Evolutionary conservation across 2,113 vertebrate genomes (phyloP).

Genomic region (Urocolius indicus): DNA sequence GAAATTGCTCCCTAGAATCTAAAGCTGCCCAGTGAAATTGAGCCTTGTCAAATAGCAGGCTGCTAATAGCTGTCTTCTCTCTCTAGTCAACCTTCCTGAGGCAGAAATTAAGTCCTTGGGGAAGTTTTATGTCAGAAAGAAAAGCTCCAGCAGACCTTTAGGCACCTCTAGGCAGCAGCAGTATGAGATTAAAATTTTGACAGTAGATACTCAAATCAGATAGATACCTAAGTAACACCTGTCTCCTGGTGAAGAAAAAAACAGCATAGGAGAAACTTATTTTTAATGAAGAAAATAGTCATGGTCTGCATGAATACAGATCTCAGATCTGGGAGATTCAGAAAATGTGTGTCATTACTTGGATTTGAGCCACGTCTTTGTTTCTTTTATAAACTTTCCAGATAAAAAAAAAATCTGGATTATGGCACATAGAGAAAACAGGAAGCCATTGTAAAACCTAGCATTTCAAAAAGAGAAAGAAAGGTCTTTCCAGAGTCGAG

Average conservation of each 20-base stretch:
- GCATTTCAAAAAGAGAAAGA: neutral
- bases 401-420: neutral
- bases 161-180: neutral
- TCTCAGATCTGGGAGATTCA: neutral
- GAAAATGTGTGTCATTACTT: neutral
- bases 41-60: neutral
- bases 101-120: neutral
- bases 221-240: neutral
- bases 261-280: neutral
- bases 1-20: neutral
- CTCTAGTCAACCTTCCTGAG: neutral
- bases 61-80: neutral
- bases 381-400: neutral
- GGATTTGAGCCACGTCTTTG: neutral
- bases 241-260: neutral
- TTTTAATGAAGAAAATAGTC: slow-evolving; percentile 8
- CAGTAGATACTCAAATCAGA: neutral
- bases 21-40: neutral
- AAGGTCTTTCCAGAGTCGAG: neutral
- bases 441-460: neutral
- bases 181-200: neutral
- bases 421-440: neutral
- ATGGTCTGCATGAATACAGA: neutral
- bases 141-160: neutral
- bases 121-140: slow-evolving; percentile 5